These are phyloP conservation scores for Puntigrus tetrazona DNA, from an alignment of 2,113 vertebrate species.

Conservation along the genomic window DNA sequence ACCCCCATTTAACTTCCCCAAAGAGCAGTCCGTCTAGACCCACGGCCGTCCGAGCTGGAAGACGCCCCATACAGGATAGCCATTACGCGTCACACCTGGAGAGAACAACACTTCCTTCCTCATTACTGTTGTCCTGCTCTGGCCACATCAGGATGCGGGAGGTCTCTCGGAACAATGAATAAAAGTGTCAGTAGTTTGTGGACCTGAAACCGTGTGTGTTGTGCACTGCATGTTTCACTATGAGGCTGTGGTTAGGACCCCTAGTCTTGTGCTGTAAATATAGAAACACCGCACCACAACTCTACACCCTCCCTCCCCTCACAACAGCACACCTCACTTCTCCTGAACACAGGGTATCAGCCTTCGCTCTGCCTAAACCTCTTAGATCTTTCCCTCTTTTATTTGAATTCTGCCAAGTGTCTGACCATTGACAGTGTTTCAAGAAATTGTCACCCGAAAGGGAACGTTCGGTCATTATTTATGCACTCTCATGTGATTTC, in stretches of 20 bases:
- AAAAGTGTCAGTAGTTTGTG: slow-evolving; percentile 56
- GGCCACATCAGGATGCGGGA: slow-evolving; percentile 43
- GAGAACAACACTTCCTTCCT: slow-evolving; percentile 42
- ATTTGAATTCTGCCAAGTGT: slow-evolving; percentile 55
- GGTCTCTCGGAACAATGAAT: slow-evolving; percentile 30
- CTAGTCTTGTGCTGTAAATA: slow-evolving; percentile 35
- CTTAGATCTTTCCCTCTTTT: slow-evolving; percentile 53
- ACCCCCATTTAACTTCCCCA: slow-evolving; percentile 80
- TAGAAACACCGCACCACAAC: slow-evolving; percentile 22
- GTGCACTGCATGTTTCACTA: slow-evolving; percentile 66
- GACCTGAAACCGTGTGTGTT: slow-evolving; percentile 59
- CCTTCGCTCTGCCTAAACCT: slow-evolving; percentile 33
- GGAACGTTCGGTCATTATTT: background rate
- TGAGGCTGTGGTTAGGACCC: slow-evolving; percentile 57
- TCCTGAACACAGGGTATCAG: slow-evolving; percentile 45
- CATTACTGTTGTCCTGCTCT: slow-evolving; percentile 41
- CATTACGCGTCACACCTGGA: slow-evolving; percentile 23
- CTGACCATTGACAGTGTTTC: slow-evolving; percentile 62
- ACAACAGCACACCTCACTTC: slow-evolving; percentile 45
- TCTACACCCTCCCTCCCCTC: slow-evolving; percentile 15
- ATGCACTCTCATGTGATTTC: background rate
- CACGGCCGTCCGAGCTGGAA: background rate
- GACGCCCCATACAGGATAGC: background rate
- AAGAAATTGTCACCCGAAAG: slow-evolving; percentile 39
- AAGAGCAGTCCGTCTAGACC: slow-evolving; percentile 84